Conservation (phyloP, 1,140 invertebrate genomes). For the Pogonognathellus flavescens region DNA sequence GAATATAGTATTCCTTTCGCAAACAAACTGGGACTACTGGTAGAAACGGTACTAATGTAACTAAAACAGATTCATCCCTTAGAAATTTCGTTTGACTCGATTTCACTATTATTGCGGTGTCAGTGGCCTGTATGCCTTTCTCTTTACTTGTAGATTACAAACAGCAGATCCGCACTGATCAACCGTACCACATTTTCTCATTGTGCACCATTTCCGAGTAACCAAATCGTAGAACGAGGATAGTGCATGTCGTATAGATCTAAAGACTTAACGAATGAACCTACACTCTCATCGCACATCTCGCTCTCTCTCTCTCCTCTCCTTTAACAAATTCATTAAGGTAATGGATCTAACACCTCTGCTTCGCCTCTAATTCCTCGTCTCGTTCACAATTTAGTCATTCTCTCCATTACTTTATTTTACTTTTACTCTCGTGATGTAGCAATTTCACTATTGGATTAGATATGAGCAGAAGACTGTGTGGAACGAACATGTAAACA, state of each 20-base stretch:
- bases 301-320: conserved; percentile 18
- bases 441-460: conserved; percentile 12
- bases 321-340: conserved; percentile 54
- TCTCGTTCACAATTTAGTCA: conserved; percentile 37
- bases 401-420: conserved; percentile 44
- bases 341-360: conserved; percentile 59
- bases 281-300: conserved; percentile 1
- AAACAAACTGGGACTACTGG: not conserved
- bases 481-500: conserved; percentile 22
- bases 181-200: conserved; percentile 25
- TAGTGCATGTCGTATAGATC: no score
- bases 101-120: no score
- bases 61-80: conserved; percentile 3
- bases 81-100: no score
- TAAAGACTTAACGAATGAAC: not conserved
- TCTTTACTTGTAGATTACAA: no score
- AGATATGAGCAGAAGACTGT: not conserved
- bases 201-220: not conserved
- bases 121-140: no score
- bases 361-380: conserved; percentile 44
- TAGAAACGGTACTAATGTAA: not conserved
- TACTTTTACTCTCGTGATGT: conserved; percentile 5
- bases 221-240: no score
- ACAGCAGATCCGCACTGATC: conserved; percentile 20
- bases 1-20: conserved; percentile 19